A percentile compares a stretch with the other conserved stretches of the same genome.
Evolutionary conservation across 2,113 vertebrate genomes (phyloP).

Genomic region (Stegostoma tigrinum): DNA sequence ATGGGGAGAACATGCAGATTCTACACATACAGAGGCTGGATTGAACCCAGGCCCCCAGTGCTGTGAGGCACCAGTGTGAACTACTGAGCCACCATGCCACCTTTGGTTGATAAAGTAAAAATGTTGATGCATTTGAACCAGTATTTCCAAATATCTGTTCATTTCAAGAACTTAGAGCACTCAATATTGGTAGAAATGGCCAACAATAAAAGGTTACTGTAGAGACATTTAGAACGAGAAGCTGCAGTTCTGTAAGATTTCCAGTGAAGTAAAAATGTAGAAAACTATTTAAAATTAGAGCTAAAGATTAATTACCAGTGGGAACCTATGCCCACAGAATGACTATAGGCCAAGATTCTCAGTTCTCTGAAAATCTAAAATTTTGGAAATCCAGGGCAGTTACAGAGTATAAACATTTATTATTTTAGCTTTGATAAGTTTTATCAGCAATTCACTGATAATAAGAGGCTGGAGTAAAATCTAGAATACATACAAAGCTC

Average conservation of each 20-base stretch:
- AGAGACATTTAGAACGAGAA: not conserved
- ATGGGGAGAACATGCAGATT: too few relatives aligned
- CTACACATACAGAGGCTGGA: too few relatives aligned
- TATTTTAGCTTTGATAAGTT: not conserved
- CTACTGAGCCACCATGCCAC: too few relatives aligned
- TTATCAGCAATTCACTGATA: not conserved
- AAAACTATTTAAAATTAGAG: not conserved
- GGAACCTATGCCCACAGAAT: not conserved
- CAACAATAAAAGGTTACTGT: not conserved
- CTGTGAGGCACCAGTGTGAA: too few relatives aligned
- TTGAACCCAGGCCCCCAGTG: too few relatives aligned
- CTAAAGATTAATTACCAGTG: not conserved
- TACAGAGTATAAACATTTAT: not conserved
- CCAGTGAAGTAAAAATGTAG: not conserved
- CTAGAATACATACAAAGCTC: not conserved
- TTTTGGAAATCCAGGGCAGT: not conserved
- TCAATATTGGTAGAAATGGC: not conserved
- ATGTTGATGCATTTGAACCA: not conserved
- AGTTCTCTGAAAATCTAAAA: not conserved
- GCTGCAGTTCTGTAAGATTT: not conserved
- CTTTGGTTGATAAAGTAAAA: not conserved
- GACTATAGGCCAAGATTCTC: not conserved
- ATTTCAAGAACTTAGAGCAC: not conserved
- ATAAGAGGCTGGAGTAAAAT: not conserved
- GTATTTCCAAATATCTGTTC: not conserved